Evolutionary conservation across 2,797 vertebrate genomes (phyloP), one percentile per base, ranked within the genome.

Genomic region (Brachymystax lenok): DNA sequence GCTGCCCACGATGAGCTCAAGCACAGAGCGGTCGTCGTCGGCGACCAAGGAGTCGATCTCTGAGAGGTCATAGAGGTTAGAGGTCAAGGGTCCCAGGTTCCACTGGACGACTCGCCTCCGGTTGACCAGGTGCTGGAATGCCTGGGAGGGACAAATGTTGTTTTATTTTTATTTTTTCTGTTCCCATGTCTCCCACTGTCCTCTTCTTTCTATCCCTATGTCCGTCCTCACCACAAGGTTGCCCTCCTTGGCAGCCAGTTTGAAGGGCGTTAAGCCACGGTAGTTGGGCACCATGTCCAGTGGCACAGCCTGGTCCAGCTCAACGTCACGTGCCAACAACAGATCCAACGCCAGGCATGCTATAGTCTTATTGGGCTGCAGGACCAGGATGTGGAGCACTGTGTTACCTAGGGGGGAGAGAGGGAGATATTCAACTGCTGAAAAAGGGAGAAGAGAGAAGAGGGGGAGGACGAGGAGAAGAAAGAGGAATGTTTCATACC

Each of bases 11-110:
- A 99, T 95, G 21, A 98, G 92, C 87, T 99, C 96, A 72, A 99
- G 92, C 81, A 99, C 97, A 0, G 98, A 97, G 83, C 94, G 86
- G 27, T 95, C 85, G 75, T 99, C 97, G 0, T 95, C 85, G 74
- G 99, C 97, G 0, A 94, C 96, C 95, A 96, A 98, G 1, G 97
- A 98, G 84, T 99, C 97, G 3, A 99, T 97, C 90, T 98, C 98
- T 0, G 95, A 96, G 82, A 99, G 94, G 88, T 99, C 97, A 0
- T 97, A 99, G 10, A 99, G 94, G 74, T 94, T 93, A 61, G 96
- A 96, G 30, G 93, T 95, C 86, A 98, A 67, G 0, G 96, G 95
- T 2, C 97, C 98, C 64, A 95, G 94, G 5, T 92, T 95, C 97
- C 96, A 99, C 86, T 98, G 96, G 69, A 95, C 86, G 6, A 96